These are phyloP conservation scores for Crenuchus spilurus DNA, from an alignment of 2,797 vertebrate genomes.

Conservation along the genomic window DNA sequence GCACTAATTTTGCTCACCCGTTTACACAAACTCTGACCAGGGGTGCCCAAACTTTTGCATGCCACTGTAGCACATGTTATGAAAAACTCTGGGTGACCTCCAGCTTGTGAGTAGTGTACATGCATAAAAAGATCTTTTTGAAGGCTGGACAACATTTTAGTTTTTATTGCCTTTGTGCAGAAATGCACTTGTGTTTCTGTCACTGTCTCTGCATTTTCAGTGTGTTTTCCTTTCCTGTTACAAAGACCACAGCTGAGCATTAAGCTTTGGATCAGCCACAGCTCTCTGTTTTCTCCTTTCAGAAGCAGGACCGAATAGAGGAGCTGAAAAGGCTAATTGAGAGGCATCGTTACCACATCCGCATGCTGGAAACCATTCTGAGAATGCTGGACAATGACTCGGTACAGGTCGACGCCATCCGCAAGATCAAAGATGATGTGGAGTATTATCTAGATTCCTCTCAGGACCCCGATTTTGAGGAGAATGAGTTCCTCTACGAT, in stretches of 20 bases:
- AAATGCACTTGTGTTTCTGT: constrained; percentile 8
- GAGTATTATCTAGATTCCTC: constrained; percentile 93
- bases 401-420: constrained; percentile 86
- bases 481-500: constrained; percentile 92
- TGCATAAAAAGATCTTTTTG: too few species aligned
- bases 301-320: constrained; percentile 92
- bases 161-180: too few species aligned
- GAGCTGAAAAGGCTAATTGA: constrained; percentile 88
- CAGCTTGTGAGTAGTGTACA: too few species aligned
- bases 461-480: constrained; percentile 92
- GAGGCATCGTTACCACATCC: constrained; percentile 87
- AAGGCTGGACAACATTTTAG: background rate
- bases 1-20: too few species aligned
- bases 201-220: background rate
- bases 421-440: constrained; percentile 93
- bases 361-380: constrained; percentile 91
- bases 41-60: too few species aligned
- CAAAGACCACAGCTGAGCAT: too few species aligned
- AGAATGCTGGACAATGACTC: constrained; percentile 95
- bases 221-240: too few species aligned
- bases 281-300: background rate
- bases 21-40: too few species aligned
- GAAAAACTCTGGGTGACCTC: too few species aligned
- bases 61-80: too few species aligned
- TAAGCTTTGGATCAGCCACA: background rate